Evolutionary conservation across 2,888 invertebrate genomes (phyloP), one percentile per base, ranked within the genome.

Genomic region (Barypeithes pellucidus): DNA sequence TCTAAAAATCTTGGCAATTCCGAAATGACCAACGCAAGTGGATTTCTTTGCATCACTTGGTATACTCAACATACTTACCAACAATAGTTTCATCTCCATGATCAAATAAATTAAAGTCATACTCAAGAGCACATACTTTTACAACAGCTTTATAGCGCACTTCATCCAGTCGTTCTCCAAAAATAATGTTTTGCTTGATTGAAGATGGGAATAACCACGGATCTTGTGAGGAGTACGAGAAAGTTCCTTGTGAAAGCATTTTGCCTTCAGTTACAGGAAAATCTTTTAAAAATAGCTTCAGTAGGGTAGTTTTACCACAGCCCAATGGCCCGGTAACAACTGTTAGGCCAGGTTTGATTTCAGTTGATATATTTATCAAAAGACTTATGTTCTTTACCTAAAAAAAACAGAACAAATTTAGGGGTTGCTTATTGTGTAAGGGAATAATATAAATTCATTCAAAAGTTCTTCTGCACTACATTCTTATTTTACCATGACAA

Each of bases 101-200:
- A 45, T 81, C 80, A n/a, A 83, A 77, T 8, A 81, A 68, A 9
- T 79, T 77, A 43, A 83, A 80, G 84, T 96, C 96, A 79, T 88
- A 88, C 59, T 86, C 83, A 74, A 94, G 82, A 3, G 91, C 90
- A 80, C 93, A 92, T 0, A 88, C 91, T 74, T 87, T 88, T 47
- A 94, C 87, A 5, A 92, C 91, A 76, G 87, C 87, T 73, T 88
- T 86, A 80, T 90, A 90, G 4, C 90, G 83, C 0, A 89, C 86
- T 1, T 87, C 84, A 68, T 91, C 88, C 83, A 89, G 87, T 0
- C 88, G 87, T 79, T 89, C 88, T 0, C 94, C 94, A 85, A 95
- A 95, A 0, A 93, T 81, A 68, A 95, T 93, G 82, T 95, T 95
- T 80, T 95, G 93, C 41, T 91, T 88, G 0, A 95, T 89, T 36